Evolutionary conservation across 2,797 vertebrate genomes (phyloP).

Genomic region (Sebastolobus altivelis): DNA sequence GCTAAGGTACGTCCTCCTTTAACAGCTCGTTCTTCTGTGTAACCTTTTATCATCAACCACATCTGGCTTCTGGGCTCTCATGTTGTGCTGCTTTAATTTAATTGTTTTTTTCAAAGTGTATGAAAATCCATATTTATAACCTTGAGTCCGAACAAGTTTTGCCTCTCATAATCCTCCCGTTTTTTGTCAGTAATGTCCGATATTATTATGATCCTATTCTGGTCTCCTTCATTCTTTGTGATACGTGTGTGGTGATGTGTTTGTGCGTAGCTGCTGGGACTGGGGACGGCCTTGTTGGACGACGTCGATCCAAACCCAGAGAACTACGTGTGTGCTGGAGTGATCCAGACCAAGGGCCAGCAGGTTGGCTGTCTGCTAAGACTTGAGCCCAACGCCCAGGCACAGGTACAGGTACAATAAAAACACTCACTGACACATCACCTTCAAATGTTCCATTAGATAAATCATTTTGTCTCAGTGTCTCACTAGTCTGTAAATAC

Average conservation of each 20-base stretch:
- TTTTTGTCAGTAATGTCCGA: neutral
- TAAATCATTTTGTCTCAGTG: too few relatives aligned
- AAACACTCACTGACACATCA: too few relatives aligned
- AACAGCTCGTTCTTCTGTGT: neutral
- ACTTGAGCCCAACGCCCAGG: conserved; percentile 93
- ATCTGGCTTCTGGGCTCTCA: too few relatives aligned
- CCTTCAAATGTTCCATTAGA: too few relatives aligned
- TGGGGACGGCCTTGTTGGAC: conserved; percentile 92
- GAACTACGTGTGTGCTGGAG: conserved; percentile 94
- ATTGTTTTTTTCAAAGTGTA: neutral
- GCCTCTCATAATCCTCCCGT: neutral
- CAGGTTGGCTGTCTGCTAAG: conserved; percentile 94
- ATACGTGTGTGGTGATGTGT: neutral
- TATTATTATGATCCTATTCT: fast-evolving
- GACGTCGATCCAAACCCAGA: conserved; percentile 95
- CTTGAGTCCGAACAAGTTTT: neutral
- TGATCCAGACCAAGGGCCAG: conserved; percentile 93
- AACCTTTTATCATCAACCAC: too few relatives aligned
- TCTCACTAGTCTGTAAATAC: too few relatives aligned
- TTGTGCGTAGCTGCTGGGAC: conserved; percentile 87
- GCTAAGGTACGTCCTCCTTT: conserved; percentile 86
- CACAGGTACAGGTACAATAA: conserved; percentile 84
- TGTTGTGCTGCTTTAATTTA: neutral
- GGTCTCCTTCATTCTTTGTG: neutral
- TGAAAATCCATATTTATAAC: neutral